Base-by-base conservation (phyloP, 1,140 invertebrate species). In the Bathynomus jamesi region DNA sequence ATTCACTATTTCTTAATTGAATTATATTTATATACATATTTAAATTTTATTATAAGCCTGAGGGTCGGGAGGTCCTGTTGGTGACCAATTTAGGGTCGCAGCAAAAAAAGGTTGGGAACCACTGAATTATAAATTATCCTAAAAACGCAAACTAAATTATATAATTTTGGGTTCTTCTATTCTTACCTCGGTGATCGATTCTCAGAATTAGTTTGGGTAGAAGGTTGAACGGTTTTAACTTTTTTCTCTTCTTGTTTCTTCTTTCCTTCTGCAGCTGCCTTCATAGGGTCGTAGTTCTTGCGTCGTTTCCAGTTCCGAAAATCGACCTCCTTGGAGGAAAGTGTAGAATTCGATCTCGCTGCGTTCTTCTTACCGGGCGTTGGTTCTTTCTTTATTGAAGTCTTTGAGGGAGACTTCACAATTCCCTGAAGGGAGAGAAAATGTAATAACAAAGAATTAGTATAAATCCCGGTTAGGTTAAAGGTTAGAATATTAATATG, bases 281-380 rank as follows among this genome's bases (percentile, higher is more conserved):
- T 93, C 85, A 94, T 87, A 3, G 93, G 93, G 83, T 95, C 92
- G 82, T 95, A 96, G 78, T 89, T 93, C 79, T 94, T 94, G 71
- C 93, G 84, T 70, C 93, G 84, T 80, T 94, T 93, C 93, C 93
- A 95, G 83, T 94, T 94, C 80, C 92, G 91, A 83, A 94, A 89
- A 80, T 95, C 93, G 61, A 90, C 87, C 81, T 92, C 91, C 76
- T 87, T 86, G 11, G 86, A 85, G 3, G 86, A 87, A 13, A 88
- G 79, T 7, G 86, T 87, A 28, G 87, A 88, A 78, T 88, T 88
- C 76, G 87, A 88, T 29, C 87, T 80, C 0, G 75, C 69, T 3
- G 69, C 72, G 11, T 25, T 53, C 27, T 31, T 61, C 25, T 63
- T 25, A 0, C 60, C 60, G n/a, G 27, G 25, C 27, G 17, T 3